Evolutionary conservation across 2,113 vertebrate genomes (phyloP).

Genomic region (Stigmatopora argus): DNA sequence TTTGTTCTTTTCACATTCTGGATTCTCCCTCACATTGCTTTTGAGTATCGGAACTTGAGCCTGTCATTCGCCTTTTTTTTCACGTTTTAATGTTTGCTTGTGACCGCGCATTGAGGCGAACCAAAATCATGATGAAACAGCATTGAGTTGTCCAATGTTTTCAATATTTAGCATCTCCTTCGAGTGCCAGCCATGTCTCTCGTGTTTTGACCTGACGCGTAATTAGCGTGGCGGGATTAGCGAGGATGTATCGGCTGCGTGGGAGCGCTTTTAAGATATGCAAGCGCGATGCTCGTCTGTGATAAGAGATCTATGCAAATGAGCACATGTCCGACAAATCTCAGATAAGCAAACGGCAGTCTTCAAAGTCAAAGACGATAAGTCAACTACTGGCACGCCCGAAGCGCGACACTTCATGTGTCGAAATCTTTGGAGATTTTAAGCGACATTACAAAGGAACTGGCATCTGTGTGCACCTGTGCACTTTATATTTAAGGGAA

Average conservation of each 20-base stretch:
- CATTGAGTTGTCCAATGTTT: neutral
- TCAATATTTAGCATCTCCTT: slow-evolving; percentile 1
- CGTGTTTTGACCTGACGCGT: neutral
- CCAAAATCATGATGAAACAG: neutral
- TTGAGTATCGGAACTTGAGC: slow-evolving; percentile 1
- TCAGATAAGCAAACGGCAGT: slow-evolving; percentile 46
- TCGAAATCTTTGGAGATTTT: no score
- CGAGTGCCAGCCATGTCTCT: neutral
- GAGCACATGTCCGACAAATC: slow-evolving; percentile 39
- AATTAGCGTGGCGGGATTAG: slow-evolving; percentile 8
- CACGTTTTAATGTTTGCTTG: neutral
- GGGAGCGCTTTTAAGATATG: slow-evolving; percentile 25
- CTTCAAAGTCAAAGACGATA: slow-evolving; percentile 50
- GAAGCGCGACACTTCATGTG: neutral
- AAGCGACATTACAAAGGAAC: no score
- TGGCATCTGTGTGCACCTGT: no score
- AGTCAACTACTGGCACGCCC: neutral
- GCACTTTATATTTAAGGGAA: no score
- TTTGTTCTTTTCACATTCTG: neutral
- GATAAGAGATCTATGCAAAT: slow-evolving; percentile 58
- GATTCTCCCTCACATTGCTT: neutral
- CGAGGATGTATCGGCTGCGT: neutral
- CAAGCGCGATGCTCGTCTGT: slow-evolving; percentile 25
- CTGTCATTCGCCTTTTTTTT: neutral
- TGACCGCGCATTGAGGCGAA: neutral